These are phyloP conservation scores for Craniophora ligustri DNA, from an alignment of 2,888 invertebrate species.

Conservation along the genomic window DNA sequence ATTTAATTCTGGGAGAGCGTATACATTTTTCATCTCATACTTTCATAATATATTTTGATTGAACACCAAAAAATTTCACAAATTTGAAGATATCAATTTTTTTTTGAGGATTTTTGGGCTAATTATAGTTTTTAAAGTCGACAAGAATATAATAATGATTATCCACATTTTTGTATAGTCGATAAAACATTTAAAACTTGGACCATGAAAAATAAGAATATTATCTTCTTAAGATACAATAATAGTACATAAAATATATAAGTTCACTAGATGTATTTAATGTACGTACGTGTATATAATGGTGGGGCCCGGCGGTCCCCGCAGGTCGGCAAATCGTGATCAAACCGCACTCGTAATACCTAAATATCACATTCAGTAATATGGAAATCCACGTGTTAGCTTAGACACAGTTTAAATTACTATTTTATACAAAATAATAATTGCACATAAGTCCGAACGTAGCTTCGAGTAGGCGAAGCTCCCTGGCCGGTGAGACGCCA, in stretches of 20 bases:
- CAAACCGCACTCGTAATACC: constrained; percentile 87
- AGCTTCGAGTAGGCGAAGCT: constrained; percentile 74
- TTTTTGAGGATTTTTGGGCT: constrained; percentile 83
- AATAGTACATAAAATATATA: constrained; percentile 89
- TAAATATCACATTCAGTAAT: constrained; percentile 89
- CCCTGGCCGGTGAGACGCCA: constrained; percentile 60
- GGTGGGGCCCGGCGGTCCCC: constrained; percentile 65
- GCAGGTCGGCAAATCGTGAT: constrained; percentile 68
- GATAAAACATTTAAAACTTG: constrained; percentile 89
- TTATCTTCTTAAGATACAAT: constrained; percentile 88
- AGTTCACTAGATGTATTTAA: constrained; percentile 86
- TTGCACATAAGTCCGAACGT: constrained; percentile 87
- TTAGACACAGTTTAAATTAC: constrained; percentile 87
- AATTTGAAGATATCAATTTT: constrained; percentile 85
- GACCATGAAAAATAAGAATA: constrained; percentile 89
- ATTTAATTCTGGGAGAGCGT: constrained; percentile 86
- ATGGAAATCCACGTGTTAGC: constrained; percentile 88
- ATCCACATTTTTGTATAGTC: constrained; percentile 88
- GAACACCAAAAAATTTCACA: constrained; percentile 88
- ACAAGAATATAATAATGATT: constrained; percentile 88
- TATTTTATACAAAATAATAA: constrained; percentile 89
- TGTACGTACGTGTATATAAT: constrained; percentile 82
- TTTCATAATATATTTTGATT: constrained; percentile 84
- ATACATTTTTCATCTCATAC: constrained; percentile 86
- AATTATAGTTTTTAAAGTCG: constrained; percentile 84